These are phyloP conservation scores for Cliona cf. orientalis DNA, from an alignment of 37 sponge, comb jelly and placozoan species.

Conservation along the genomic window DNA sequence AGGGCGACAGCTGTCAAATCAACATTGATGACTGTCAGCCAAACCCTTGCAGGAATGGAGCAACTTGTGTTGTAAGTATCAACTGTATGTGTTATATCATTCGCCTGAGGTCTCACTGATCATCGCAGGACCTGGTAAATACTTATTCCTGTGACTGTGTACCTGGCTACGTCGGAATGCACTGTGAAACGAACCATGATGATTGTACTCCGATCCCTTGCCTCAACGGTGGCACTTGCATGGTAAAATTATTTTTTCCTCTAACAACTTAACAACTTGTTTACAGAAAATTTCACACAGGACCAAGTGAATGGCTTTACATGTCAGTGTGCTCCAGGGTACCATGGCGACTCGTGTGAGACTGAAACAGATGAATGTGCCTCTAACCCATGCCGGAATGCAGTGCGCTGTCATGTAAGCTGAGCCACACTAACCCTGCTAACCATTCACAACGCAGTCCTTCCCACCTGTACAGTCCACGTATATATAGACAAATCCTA, in stretches of 20 bases:
- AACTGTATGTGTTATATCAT: too few relatives aligned
- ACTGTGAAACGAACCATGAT: conserved; percentile 33
- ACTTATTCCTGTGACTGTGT: conserved; percentile 39
- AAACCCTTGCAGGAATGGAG: too few relatives aligned
- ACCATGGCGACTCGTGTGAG: conserved; percentile 39
- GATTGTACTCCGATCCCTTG: conserved; percentile 35
- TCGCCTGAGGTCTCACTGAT: too few relatives aligned
- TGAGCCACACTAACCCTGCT: too few relatives aligned
- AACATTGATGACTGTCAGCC: too few relatives aligned
- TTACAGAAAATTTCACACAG: conserved; percentile 1
- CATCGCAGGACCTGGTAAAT: conserved; percentile 28
- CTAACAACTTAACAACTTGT: too few relatives aligned
- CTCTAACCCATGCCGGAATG: not conserved
- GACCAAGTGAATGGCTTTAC: conserved; percentile 27
- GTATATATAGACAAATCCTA: too few relatives aligned
- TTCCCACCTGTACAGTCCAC: too few relatives aligned
- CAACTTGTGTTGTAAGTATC: too few relatives aligned
- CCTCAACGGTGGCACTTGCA: conserved; percentile 27
- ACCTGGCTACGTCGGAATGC: conserved; percentile 33
- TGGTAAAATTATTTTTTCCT: too few relatives aligned
- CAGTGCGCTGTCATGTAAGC: not conserved
- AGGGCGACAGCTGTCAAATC: too few relatives aligned
- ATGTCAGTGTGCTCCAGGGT: conserved; percentile 55
- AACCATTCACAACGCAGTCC: too few relatives aligned
- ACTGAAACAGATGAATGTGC: conserved; percentile 30